These are phyloP conservation scores for Pogonocherus hispidulus DNA, from an alignment of 2,888 invertebrate genomes.

Conservation along the genomic window DNA sequence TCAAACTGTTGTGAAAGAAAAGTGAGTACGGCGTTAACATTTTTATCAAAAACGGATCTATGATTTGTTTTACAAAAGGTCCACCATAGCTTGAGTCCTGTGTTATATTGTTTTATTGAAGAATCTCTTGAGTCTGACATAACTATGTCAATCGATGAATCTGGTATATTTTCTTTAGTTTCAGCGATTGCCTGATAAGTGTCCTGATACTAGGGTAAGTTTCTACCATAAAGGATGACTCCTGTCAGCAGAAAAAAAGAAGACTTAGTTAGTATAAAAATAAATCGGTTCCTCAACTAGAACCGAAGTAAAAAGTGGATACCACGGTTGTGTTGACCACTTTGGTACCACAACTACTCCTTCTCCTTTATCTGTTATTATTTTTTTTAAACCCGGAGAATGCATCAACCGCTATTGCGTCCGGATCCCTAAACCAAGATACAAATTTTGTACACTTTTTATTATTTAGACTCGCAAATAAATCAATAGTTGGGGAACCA, in stretches of 20 bases:
- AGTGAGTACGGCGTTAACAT: neutral
- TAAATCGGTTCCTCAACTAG: slow-evolving; percentile 13
- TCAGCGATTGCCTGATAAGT: slow-evolving; percentile 22
- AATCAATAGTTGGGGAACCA: slow-evolving; percentile 16
- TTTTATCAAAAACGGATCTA: slow-evolving; percentile 7
- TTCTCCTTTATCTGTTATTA: slow-evolving; percentile 22
- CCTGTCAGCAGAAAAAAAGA: slow-evolving; percentile 16
- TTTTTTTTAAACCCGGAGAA: slow-evolving; percentile 16
- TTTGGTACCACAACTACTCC: slow-evolving; percentile 2
- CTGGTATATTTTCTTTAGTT: neutral
- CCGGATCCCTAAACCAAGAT: slow-evolving; percentile 24
- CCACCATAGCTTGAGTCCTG: slow-evolving; percentile 9
- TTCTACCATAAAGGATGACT: slow-evolving; percentile 8
- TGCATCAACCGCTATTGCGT: slow-evolving; percentile 18
- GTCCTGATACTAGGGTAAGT: slow-evolving; percentile 16
- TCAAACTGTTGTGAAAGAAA: slow-evolving; percentile 1
- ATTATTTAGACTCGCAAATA: slow-evolving; percentile 14
- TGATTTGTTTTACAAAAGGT: slow-evolving; percentile 10
- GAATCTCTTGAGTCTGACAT: slow-evolving; percentile 1
- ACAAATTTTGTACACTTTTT: slow-evolving; percentile 20
- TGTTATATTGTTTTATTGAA: slow-evolving; percentile 18
- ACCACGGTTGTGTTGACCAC: slow-evolving; percentile 17
- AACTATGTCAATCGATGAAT: slow-evolving; percentile 3
- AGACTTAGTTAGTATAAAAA: neutral
- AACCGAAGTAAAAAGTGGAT: slow-evolving; percentile 7